Evolutionary conservation across 2,797 vertebrate species (phyloP), one percentile per base, ranked within the genome.

Genomic region (Anabacerthia variegaticeps): DNA sequence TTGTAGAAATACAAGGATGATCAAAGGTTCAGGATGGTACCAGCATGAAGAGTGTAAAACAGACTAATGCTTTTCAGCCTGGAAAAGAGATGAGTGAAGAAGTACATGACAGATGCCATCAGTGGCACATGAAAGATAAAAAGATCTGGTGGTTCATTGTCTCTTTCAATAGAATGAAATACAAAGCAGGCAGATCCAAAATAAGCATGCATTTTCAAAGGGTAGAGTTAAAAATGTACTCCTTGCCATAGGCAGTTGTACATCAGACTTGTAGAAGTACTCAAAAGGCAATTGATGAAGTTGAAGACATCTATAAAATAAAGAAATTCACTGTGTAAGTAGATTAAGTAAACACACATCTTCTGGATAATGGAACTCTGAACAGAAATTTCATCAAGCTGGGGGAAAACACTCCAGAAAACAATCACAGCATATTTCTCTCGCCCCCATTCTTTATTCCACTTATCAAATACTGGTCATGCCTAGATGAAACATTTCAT

Each of bases 51-150:
- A 77, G 34, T 30, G 3, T 58, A 75, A 75, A 84, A 92, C 11
- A 93, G 69, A 68, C 19, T 12, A 76, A 34, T 1, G 4, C 48
- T 86, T 92, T 88, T 81, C 69, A 90, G 18, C 21, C 39, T 72
- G 10, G 20, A 19, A 71, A 79, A 88, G 32, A 49, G 56, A 37
- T 49, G 44, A 88, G 28, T 61, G 54, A 85, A 95, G 27, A 88
- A 9, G 49, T 84, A 90, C 85, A 94, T 43, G 80, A 84, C 56
- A 94, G 73, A 68, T 92, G 62, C 22, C 77, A 81, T 75, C 91
- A 81, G 41, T 65, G 37, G 46, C 85, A 75, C 66, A 81, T 41
- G 65, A 85, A 88, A 88, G 90, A 95, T 85, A 37, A 94, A 90
- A 94, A 86, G 88, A 61, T 86, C 93, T 82, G 71, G 79, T 58